These are phyloP conservation scores for Megaceryle alcyon DNA, from an alignment of 2,797 vertebrate species.

Conservation along the genomic window DNA sequence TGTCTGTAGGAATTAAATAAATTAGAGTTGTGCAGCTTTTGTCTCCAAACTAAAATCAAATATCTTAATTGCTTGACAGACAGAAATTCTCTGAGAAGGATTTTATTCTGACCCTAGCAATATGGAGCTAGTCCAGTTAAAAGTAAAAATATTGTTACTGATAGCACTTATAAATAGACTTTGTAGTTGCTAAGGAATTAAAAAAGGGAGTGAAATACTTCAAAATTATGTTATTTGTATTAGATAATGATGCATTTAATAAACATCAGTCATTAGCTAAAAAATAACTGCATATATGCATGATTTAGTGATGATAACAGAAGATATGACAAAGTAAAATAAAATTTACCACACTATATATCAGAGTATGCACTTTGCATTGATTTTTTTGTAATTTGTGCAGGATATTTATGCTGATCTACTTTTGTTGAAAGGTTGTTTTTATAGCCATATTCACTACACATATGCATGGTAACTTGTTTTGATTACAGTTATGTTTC, in stretches of 20 bases:
- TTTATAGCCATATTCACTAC: neutral
- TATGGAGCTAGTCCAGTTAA: neutral
- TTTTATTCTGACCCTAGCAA: neutral
- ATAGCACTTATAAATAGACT: neutral
- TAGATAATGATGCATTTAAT: neutral
- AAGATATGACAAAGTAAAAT: neutral
- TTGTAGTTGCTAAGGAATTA: neutral
- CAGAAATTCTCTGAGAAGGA: neutral
- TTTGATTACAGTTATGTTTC: neutral
- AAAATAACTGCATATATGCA: neutral
- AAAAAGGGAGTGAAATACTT: neutral
- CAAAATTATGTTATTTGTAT: neutral
- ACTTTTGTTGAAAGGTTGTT: neutral
- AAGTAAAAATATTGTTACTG: neutral
- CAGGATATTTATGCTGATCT: neutral
- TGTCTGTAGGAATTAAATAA: conserved; percentile 68
- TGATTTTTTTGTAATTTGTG: neutral
- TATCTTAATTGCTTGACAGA: conserved; percentile 21
- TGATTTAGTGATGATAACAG: neutral
- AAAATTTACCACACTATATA: neutral
- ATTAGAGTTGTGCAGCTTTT: conserved; percentile 56
- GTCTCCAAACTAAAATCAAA: conserved; percentile 76
- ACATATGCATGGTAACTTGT: neutral
- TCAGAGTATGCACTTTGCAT: neutral
- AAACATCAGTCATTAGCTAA: neutral